A percentile compares a stretch with the other conserved stretches of the same genome.
Conservation (phyloP, 2,888 invertebrate genomes). For the Acleris emargana region DNA sequence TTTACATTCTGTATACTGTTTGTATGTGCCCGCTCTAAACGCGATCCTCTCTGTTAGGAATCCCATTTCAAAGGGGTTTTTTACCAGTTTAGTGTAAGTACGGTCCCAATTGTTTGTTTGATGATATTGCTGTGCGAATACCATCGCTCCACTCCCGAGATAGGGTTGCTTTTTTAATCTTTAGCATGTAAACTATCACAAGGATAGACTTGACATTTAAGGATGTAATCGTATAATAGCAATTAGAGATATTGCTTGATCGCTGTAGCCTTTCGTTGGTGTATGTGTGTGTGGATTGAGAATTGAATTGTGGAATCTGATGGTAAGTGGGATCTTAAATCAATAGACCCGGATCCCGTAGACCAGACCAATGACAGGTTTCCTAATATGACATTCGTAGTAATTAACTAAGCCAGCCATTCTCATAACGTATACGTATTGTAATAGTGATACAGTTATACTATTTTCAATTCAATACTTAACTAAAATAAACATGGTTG, state of each 20-base stretch:
- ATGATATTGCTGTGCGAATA: not conserved
- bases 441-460: too few species aligned
- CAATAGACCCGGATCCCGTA: too few species aligned
- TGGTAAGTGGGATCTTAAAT: too few species aligned
- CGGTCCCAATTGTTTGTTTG: slow-evolving; percentile 30
- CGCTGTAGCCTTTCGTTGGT: too few species aligned
- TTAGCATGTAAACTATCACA: not conserved
- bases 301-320: too few species aligned
- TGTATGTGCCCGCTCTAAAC: slow-evolving; percentile 26
- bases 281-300: too few species aligned
- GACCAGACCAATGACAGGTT: too few species aligned
- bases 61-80: slow-evolving; percentile 36
- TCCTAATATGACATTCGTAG: too few species aligned
- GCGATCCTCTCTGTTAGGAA: slow-evolving; percentile 31
- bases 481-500: too few species aligned
- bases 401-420: too few species aligned
- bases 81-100: slow-evolving; percentile 34
- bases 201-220: slow-evolving; percentile 20
- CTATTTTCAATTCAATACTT: too few species aligned
- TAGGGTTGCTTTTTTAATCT: slow-evolving; percentile 3
- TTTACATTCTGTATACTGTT: slow-evolving; percentile 7
- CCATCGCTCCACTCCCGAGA: not conserved
- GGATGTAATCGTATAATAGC: slow-evolving; percentile 9
- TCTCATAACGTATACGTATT: too few species aligned
- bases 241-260: slow-evolving; percentile 10